Base-by-base conservation (phyloP, 2,797 vertebrate species). In the Syngnathus acus region DNA sequence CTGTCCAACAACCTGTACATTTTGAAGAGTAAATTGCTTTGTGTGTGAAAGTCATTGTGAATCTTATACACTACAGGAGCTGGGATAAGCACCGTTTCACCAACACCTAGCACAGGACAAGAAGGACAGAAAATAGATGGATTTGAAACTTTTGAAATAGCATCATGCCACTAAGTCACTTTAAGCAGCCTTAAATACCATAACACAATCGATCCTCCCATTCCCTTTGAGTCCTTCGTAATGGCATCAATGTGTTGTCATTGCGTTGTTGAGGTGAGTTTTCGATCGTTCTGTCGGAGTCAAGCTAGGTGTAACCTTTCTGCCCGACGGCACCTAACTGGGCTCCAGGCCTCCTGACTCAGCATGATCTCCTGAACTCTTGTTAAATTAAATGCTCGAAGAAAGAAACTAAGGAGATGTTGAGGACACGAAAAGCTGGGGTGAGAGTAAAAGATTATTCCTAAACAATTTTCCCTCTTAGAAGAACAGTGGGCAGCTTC, bases 401-500 rank as follows among this genome's bases (percentile, higher is more conserved):
- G 70, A 77, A 47, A 6, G 7, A 62, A 19, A 6, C 13, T 45
- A 54, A 58, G 67, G 64, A 62, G 60, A 50, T 64, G 9, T 55
- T 72, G 68, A 76, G 73, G 72, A 75, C 61, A 40, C 42, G 59
- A 72, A 48, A 75, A 76, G 83, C 78, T 75, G 73, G 81, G 71
- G 74, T 75, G 21, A 72, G 39, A 73, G 65, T 21, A 54, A 72
- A 68, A 60, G 54, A 73, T 68, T 32, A 40, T 81, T 82, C 72
- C 68, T n/a, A 86, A 76, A 85, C 82, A 86, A 86, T 89, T 87
- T 87, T 70, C 82, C 81, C 84, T 80, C 80, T 53, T 10, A 82
- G 81, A 84, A 87, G 79, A 70, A 11, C 69, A 58, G 88, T 86
- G 70, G 88, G 88, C 69, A 74, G 82, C 65, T 66, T 67, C 71